Base-by-base conservation (phyloP, 2,888 invertebrate species). In the Parnassius apollo region DNA sequence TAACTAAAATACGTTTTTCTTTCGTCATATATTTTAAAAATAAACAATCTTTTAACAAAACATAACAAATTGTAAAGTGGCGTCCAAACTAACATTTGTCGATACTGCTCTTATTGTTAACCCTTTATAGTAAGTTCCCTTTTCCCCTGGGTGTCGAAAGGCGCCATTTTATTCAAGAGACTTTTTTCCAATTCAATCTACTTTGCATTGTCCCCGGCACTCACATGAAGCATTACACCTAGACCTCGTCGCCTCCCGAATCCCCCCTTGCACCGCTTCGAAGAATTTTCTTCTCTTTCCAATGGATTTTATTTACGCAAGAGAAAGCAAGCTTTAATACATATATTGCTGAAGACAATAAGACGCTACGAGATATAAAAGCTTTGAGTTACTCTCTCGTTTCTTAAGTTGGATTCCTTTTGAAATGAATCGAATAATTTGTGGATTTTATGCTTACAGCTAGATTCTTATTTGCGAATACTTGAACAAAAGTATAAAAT, bases 121-220 rank as follows among this genome's bases (percentile, higher is more conserved):
- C 86, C 84, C 84, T 86, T 85, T 80, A 76, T 75, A 82, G 75
- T 75, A 77, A 76, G 76, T 75, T 76, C 76, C 77, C 80, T 80
- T 82, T 81, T 80, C 81, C 85, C 82, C 69, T 69, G 83, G 78
- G 88, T 78, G 81, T 75, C 83, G 78, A 90, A 88, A 87, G 87
- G 85, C 82, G 82, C 82, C 74, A 86, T 87, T 86, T 78, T 74
- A 74, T 78, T 86, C 76, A 78, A 85, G 82, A 86, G 82, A 86
- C 86, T 89, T 89, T 90, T 88, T 91, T 88, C 84, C 90, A 89
- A 91, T 91, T 89, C 91, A 91, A 91, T 91, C 89, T 90, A 90
- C 90, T 91, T 91, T 91, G 89, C 90, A 91, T 91, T 89, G 90
- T 88, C 82, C 77, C 60, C 60, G 83, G 80, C 85, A 82, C 86